Conservation (phyloP, 2,797 vertebrate genomes). For the Hephaestus fuliginosus region DNA sequence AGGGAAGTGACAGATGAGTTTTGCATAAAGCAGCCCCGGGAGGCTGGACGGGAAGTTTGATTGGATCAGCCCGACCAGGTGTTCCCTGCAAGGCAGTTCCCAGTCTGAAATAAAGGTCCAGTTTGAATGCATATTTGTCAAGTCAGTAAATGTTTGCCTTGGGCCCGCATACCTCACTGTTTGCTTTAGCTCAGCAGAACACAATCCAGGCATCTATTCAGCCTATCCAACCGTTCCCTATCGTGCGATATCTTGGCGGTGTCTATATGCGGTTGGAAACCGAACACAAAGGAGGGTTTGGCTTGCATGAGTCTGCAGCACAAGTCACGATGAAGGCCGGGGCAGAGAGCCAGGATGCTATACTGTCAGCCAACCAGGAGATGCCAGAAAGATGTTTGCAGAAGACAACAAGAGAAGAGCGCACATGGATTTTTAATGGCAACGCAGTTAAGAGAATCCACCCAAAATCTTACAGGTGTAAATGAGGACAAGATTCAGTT, state of each 20-base stretch:
- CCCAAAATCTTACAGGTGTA: background rate
- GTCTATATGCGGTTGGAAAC: slow-evolving; percentile 21
- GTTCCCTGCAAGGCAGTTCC: slow-evolving; percentile 21
- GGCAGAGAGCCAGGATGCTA: slow-evolving; percentile 5
- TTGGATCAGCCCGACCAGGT: slow-evolving; percentile 39
- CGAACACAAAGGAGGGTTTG: slow-evolving; percentile 30
- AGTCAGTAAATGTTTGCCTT: slow-evolving; percentile 55
- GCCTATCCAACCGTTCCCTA: slow-evolving; percentile 1
- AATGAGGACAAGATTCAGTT: background rate
- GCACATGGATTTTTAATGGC: background rate
- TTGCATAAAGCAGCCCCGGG: slow-evolving; percentile 21
- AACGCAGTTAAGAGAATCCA: background rate
- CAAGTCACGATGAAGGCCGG: slow-evolving; percentile 12
- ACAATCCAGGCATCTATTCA: slow-evolving; percentile 29
- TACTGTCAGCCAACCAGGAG: slow-evolving; percentile 13
- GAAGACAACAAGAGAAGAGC: background rate
- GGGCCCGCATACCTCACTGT: slow-evolving; percentile 23
- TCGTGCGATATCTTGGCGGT: slow-evolving; percentile 13
- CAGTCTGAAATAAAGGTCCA: slow-evolving; percentile 3
- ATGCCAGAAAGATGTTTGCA: background rate
- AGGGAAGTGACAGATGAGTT: slow-evolving; percentile 60
- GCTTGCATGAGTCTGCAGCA: slow-evolving; percentile 18
- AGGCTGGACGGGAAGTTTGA: slow-evolving; percentile 28
- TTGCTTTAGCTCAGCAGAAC: slow-evolving; percentile 50
- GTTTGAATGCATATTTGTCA: slow-evolving; percentile 51